A percentile compares a stretch with the other conserved stretches of the same genome.
Evolutionary conservation across 2,113 vertebrate genomes (phyloP).

Genomic region (Nestor notabilis): DNA sequence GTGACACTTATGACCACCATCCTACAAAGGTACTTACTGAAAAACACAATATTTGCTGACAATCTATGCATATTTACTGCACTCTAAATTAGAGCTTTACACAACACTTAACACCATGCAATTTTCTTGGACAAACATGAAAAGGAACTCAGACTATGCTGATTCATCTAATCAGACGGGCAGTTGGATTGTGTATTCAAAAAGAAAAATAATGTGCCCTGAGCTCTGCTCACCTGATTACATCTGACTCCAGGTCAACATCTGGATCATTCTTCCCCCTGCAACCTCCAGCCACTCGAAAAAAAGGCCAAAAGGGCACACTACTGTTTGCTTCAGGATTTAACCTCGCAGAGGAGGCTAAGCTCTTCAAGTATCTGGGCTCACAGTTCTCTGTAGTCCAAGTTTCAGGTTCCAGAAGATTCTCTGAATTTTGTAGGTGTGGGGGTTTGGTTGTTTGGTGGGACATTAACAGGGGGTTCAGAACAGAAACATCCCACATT

Average conservation of each 20-base stretch:
- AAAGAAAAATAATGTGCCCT: accelerated
- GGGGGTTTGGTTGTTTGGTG: accelerated
- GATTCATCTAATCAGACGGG: not conserved
- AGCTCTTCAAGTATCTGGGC: not conserved
- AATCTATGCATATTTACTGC: not conserved
- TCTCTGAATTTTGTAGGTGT: not conserved
- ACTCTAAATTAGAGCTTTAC: not conserved
- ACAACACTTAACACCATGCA: not conserved
- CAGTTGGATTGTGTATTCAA: not conserved
- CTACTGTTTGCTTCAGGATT: not conserved
- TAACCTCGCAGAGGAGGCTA: not conserved
- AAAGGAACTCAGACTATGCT: not conserved
- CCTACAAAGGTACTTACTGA: not conserved
- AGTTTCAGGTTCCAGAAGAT: not conserved
- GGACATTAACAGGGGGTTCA: not conserved
- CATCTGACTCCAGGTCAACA: not conserved
- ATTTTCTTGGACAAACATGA: not conserved
- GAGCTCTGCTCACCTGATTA: not conserved
- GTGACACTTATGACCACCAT: not conserved
- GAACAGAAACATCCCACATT: not conserved
- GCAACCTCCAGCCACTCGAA: not conserved
- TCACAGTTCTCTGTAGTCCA: not conserved
- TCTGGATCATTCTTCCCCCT: not conserved
- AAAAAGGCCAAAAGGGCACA: not conserved
- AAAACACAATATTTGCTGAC: not conserved